Conservation (phyloP, 30 jellyfish, hydroid and myxozoan species). For the Sanderia malayensis region DNA sequence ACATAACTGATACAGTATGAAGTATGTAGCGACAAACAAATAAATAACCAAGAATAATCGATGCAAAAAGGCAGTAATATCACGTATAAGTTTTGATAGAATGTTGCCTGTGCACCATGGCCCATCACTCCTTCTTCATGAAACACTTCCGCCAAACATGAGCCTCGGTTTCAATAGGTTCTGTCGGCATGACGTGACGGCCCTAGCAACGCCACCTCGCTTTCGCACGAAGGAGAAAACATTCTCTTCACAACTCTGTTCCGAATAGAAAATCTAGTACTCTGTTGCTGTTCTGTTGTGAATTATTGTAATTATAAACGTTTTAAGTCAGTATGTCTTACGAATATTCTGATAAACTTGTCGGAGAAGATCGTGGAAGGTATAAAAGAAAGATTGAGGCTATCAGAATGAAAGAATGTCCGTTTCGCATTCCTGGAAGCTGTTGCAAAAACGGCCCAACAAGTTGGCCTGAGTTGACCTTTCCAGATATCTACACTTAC, state of each 20-base stretch:
- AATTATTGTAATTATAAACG: not conserved
- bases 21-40: too few species aligned
- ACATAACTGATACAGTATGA: too few species aligned
- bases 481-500: conserved; percentile 5
- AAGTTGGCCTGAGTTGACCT: conserved; percentile 12
- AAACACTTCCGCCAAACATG: not conserved
- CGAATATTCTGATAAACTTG: conserved; percentile 4
- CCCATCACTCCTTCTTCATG: not conserved
- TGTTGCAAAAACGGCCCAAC: conserved; percentile 8
- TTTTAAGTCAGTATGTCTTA: conserved; percentile 4
- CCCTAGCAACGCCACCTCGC: conserved; percentile 20
- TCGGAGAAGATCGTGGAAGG: conserved; percentile 16
- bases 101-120: not conserved
- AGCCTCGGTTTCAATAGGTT: not conserved
- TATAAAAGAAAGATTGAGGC: conserved; percentile 10
- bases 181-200: conserved; percentile 14
- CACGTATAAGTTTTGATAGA: too few species aligned
- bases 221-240: conserved; percentile 12
- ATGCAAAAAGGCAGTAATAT: too few species aligned
- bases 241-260: conserved; percentile 6
- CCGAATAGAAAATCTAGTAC: conserved; percentile 4
- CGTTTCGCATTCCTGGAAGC: conserved; percentile 13
- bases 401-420: conserved; percentile 5
- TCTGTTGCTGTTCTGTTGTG: not conserved
- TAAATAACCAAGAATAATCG: too few species aligned